Conservation (phyloP, 2,888 invertebrate genomes). For the Terebella lapidaria region DNA sequence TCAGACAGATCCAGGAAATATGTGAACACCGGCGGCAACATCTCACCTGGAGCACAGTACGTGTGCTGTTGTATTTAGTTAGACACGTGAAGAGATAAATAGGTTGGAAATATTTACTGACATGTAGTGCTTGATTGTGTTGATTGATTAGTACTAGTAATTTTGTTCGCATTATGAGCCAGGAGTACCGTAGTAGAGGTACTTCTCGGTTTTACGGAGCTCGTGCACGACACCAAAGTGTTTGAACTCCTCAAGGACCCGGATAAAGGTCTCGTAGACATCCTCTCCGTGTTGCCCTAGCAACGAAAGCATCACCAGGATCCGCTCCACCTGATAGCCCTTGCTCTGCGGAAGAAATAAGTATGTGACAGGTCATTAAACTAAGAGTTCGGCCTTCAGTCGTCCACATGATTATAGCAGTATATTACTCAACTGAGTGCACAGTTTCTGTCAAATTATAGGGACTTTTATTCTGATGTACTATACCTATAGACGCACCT, state of each 20-base stretch:
- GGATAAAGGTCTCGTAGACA: slow-evolving; percentile 18
- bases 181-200: slow-evolving; percentile 23
- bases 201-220: slow-evolving; percentile 12
- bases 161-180: too few species aligned
- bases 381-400: too few species aligned
- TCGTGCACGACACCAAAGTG: slow-evolving; percentile 15
- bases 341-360: slow-evolving; percentile 1
- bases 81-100: too few species aligned
- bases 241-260: slow-evolving; percentile 4
- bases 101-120: too few species aligned
- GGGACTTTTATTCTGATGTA: too few species aligned
- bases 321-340: slow-evolving; percentile 13
- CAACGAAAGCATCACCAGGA: slow-evolving; percentile 14
- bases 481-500: neutral
- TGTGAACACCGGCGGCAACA: slow-evolving; percentile 22
- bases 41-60: slow-evolving; percentile 23
- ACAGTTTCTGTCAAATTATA: too few species aligned
- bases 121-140: too few species aligned
- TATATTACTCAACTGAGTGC: too few species aligned
- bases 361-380: too few species aligned
- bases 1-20: slow-evolving; percentile 24
- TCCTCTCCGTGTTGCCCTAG: slow-evolving; percentile 16
- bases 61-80: neutral
- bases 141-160: too few species aligned
- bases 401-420: too few species aligned